Evolutionary conservation across 2,113 vertebrate genomes (phyloP), one percentile per base, ranked within the genome.

Genomic region (Sylvilagus bachmani): DNA sequence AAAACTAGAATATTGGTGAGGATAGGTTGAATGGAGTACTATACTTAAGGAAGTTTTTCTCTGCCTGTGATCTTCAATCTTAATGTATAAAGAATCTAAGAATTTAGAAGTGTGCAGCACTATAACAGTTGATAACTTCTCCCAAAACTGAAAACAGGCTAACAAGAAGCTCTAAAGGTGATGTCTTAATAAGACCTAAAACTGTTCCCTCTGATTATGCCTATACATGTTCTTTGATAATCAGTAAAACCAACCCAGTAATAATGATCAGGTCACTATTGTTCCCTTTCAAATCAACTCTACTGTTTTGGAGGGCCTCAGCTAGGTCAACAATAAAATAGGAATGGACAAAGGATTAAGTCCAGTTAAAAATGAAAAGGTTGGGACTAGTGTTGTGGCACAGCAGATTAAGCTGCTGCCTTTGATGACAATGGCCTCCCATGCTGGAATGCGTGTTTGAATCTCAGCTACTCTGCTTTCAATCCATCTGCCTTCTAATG

Each of bases 91-190:
- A 33, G 12, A 33, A 6, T 38, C 21, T 64, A 31, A 13, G 81
- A 74, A 75, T 51, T 64, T 80, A 49, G 38, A 88, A 74, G 69
- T 49, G 6, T 38, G 9, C 22, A 49, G 10, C 58, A 75, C 0
- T 92, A 44, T 81, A 94, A 70, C 84, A 10, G 6, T 66, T 66
- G 85, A 80, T 74, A 64, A n/a, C 1, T 86, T 86, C n/a, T 70
- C 58, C 10, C 33, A 84, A 74, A 90, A 69, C 38, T n/a, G 38
- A 80, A 94, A 55, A 4, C 55, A 3, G 2, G 9, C 64, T 80
- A 75, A 92, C 21, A 53, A 61, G 58, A 12, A 61, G 33, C 36
- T 89, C 33, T 86, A 86, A 93, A 89, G 33, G 66, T 71, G 38
- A 55, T 91, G n/a, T 10, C 17, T 69, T 33, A 21, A 1, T 0